These are phyloP conservation scores for Clusia tigrina DNA, from an alignment of 2,888 invertebrate species.

Conservation along the genomic window DNA sequence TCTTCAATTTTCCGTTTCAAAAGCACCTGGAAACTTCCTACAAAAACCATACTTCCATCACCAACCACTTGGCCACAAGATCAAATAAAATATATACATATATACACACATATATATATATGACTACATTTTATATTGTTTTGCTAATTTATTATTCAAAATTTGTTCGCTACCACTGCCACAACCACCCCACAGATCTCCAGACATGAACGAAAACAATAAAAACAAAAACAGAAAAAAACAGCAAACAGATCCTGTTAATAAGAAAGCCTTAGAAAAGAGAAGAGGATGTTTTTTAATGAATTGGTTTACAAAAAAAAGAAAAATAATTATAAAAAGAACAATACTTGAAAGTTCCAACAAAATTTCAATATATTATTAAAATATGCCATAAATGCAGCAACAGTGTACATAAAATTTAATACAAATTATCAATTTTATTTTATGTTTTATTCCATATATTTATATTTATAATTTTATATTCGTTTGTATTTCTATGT, in stretches of 20 bases:
- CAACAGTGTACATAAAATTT: conserved; percentile 29
- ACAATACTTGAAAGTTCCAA: conserved; percentile 23
- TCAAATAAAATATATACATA: too few relatives aligned
- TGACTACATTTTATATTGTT: background rate
- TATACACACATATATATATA: too few relatives aligned
- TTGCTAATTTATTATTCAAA: conserved; percentile 5
- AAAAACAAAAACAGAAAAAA: conserved; percentile 23
- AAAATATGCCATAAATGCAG: too few relatives aligned
- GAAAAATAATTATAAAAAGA: conserved; percentile 34
- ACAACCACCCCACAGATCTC: conserved; percentile 3
- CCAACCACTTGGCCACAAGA: background rate
- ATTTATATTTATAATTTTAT: conserved; percentile 13
- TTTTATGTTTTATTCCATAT: conserved; percentile 14
- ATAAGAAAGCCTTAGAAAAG: conserved; percentile 62
- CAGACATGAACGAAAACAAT: conserved; percentile 29
- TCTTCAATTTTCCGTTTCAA: conserved; percentile 6
- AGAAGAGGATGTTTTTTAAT: conserved; percentile 59
- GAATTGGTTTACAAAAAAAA: conserved; percentile 47
- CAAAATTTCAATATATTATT: too few relatives aligned
- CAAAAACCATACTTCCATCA: too few relatives aligned
- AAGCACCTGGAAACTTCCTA: conserved; percentile 12
- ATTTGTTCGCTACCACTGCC: too few relatives aligned
- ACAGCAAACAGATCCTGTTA: conserved; percentile 37
- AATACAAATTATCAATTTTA: conserved; percentile 25
- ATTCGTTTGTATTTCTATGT: conserved; percentile 13